Base-by-base conservation (phyloP, 2,797 vertebrate species). In the Eidolon dupreanum region DNA sequence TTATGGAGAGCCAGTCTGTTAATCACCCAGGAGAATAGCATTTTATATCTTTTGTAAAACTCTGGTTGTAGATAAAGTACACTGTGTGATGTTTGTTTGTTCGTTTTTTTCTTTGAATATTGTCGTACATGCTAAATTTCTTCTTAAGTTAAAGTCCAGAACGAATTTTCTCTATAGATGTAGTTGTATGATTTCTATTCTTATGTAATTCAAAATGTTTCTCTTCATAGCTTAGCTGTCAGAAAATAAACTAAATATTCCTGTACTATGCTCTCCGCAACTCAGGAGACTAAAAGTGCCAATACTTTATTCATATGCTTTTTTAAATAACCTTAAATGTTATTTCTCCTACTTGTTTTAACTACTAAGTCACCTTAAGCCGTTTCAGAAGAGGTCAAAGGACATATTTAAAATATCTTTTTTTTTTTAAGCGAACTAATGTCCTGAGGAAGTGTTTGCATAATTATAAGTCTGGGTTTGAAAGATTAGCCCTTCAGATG, bases 211-310 rank as follows among this genome's bases (percentile, higher is more conserved):
- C 71, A 85, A 90, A 94, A 77, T 85, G 15, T 66, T 93, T 93
- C 57, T 86, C 55, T 77, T 96, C 88, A 79, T 43, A 79, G 53
- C 33, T 83, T 85, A 73, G 59, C 70, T 95, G 55, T 74, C 90
- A 94, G 85, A 95, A 97, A 96, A 96, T 95, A 96, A 97, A 95
- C 73, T 97, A 95, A 98, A 96, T 97, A 94, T 90, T n/a, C 36
- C 68, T 79, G n/a, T 94, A 86, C 88, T 94, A 43, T 97, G 97
- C 95, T 97, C 96, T 97, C 96, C 77, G 95, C 92, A 96, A 95
- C 70, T 91, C 87, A 87, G 97, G 74, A 83, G 84, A 41, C 49
- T n/a, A 13, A 68, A 93, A 86, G 70, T 93, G 43, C 88, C 95
- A 91, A 68, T 86, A 26, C 73, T 31, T 84, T 86, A 89, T 46